These are phyloP conservation scores for Mionectes olivaceus DNA, from an alignment of 2,797 vertebrate genomes.

Conservation along the genomic window DNA sequence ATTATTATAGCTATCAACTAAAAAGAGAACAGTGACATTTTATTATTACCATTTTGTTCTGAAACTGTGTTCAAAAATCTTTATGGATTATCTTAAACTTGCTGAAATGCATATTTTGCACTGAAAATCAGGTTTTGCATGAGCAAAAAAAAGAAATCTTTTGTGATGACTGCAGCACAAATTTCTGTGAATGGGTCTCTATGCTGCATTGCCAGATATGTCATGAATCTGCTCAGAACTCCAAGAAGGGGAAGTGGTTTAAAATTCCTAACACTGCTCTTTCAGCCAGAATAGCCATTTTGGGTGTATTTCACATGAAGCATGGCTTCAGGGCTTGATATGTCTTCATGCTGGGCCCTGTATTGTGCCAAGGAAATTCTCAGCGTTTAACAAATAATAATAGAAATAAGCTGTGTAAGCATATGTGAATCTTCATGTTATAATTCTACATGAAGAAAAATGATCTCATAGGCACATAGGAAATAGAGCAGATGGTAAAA, in stretches of 20 bases:
- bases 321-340: conserved; percentile 19
- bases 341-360: conserved; percentile 14
- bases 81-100: neutral
- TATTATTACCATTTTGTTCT: neutral
- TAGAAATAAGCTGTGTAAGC: conserved; percentile 50
- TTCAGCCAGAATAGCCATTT: conserved; percentile 61
- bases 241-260: conserved; percentile 58
- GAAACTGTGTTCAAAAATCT: neutral
- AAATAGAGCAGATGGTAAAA: conserved; percentile 48
- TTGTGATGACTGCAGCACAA: conserved; percentile 53
- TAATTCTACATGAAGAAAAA: neutral
- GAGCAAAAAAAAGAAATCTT: neutral
- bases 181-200: conserved; percentile 37
- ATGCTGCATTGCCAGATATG: conserved; percentile 44
- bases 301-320: conserved; percentile 45
- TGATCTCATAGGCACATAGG: conserved; percentile 17
- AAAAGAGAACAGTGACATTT: neutral
- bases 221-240: conserved; percentile 37
- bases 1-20: neutral
- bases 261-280: conserved; percentile 36
- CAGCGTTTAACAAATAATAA: conserved; percentile 48
- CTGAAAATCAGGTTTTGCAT: conserved; percentile 1
- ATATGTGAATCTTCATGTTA: conserved; percentile 40
- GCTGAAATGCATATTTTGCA: neutral
- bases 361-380: conserved; percentile 43